Base-by-base conservation (phyloP, 2,113 vertebrate species). In the Gavialis gangeticus region DNA sequence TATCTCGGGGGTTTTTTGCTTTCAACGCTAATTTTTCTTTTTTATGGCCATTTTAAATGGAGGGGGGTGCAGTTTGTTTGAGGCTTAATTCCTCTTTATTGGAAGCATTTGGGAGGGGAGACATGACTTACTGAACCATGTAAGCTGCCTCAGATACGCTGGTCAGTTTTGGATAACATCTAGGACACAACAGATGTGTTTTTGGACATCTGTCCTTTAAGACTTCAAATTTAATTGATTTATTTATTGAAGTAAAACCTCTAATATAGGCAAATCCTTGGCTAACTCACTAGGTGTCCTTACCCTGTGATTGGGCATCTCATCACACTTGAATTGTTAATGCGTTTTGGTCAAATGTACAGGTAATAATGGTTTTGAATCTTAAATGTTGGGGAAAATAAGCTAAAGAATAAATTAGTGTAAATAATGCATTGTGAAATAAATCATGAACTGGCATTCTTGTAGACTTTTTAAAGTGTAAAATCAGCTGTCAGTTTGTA, bases 361-460 rank as follows among this genome's bases (percentile, higher is more conserved):
- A 56, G 25, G 11, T 56, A 1, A 0, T 34, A 60, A 54, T 79
- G 76, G 57, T 67, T 22, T 59, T 85, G 67, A 14, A 19, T 71
- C 10, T 75, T 85, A 28, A 0, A 54, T 84, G 24, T 3, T 46
- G 19, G 67, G 64, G 27, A 62, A 78, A 6, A 21, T 56, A 25
- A 18, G 17, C 2, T 5, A 9, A 80, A 82, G 66, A 10, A 78
- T 73, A 80, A n/a, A 5, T 12, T 69, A 34, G 17, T 18, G 17
- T 21, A 17, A 69, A 34, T 24, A 22, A 24, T 69, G 21, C 30
- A 69, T 34, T 34, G 12, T 24, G 24, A 71, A 2, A 58, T 55
- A 17, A 55, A 4, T 84, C 71, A n/a, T 34, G 34, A 58, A n/a
- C 19, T 54, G 16, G 0, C 0, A 2, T 27, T 4, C 30, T 1